Conservation (phyloP, 2,797 vertebrate species). For the Pseudopleuronectes americanus region DNA sequence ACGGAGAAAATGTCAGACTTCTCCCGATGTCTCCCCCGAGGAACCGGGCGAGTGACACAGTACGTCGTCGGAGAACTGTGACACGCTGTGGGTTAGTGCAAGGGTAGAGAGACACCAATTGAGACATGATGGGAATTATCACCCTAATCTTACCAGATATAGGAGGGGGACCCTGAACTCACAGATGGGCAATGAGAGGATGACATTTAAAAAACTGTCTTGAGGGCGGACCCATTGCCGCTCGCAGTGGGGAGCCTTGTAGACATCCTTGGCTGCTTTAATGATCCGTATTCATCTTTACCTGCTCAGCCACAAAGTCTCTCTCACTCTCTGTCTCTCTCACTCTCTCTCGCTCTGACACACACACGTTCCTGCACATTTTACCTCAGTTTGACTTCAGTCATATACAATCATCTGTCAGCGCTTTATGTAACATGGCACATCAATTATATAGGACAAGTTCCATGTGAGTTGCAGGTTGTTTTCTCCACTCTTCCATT, state of each 20-base stretch:
- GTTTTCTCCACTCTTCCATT: background rate
- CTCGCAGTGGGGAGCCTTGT: conserved; percentile 53
- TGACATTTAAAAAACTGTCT: conserved; percentile 74
- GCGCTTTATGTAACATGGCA: background rate
- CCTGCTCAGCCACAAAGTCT: conserved; percentile 33
- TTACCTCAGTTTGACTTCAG: conserved; percentile 6
- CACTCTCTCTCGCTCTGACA: background rate
- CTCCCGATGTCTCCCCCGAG: conserved; percentile 25
- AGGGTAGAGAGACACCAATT: conserved; percentile 58
- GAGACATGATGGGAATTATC: conserved; percentile 70
- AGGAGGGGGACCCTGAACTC: conserved; percentile 53
- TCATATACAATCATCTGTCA: conserved; percentile 6
- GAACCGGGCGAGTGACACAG: background rate
- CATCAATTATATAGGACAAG: conserved; percentile 1
- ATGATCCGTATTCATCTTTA: conserved; percentile 70
- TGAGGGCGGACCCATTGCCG: conserved; percentile 60
- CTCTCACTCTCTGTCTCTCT: background rate
- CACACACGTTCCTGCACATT: conserved; percentile 9
- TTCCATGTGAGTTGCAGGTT: background rate
- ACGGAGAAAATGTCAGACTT: conserved; percentile 67
- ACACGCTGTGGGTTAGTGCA: conserved; percentile 54
- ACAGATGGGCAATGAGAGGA: conserved; percentile 40
- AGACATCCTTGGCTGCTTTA: conserved; percentile 62
- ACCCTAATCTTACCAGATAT: conserved; percentile 56
- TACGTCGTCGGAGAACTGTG: conserved; percentile 48